Evolutionary conservation across 2,888 invertebrate species (phyloP), one percentile per base, ranked within the genome.

Genomic region (Schrankia costaestrigalis): DNA sequence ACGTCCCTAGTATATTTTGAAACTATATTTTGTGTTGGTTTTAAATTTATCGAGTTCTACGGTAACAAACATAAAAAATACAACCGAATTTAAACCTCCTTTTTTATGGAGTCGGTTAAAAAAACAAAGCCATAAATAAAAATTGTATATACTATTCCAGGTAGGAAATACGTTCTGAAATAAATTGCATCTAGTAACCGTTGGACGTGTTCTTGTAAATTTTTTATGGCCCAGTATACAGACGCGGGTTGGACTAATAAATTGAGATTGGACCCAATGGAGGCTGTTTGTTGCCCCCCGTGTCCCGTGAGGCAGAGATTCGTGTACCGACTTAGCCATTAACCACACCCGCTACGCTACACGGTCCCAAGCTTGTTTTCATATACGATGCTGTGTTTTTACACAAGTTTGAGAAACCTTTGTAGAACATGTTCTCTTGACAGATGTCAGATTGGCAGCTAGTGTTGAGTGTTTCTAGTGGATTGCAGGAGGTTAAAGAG

Each of bases 271-370:
- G 54, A 39, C 55, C 63, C 56, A 35, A 44, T 53, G 50, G 57
- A 56, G 57, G 48, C 52, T 56, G 57, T 60, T 60, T 63, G 63
- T 63, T 51, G 43, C 57, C 56, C 53, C 44, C 48, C 41, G 34
- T 38, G 51, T 56, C 59, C 59, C 56, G 41, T 6, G 57, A 54
- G 47, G 49, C 48, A 45, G 46, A 34, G 45, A 51, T 48, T 47
- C 49, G 42, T 32, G 44, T 46, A 46, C 57, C 56, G 23, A 31
- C 23, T 40, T 40, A 34, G 42, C 60, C 64, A 68, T 75, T 71
- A 74, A 54, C 37, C 56, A 62, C 73, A 71, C 58, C 61, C 61
- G 69, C 54, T 55, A 58, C n/a, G n/a, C n/a, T n/a, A n/a, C 67
- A 55, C 41, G 36, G 35, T 51, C 53, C 58, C 61, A 52, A 55